phyloP scores from a whole-genome alignment of 1,140 invertebrate genomes.

The Venturia canescens region DNA sequence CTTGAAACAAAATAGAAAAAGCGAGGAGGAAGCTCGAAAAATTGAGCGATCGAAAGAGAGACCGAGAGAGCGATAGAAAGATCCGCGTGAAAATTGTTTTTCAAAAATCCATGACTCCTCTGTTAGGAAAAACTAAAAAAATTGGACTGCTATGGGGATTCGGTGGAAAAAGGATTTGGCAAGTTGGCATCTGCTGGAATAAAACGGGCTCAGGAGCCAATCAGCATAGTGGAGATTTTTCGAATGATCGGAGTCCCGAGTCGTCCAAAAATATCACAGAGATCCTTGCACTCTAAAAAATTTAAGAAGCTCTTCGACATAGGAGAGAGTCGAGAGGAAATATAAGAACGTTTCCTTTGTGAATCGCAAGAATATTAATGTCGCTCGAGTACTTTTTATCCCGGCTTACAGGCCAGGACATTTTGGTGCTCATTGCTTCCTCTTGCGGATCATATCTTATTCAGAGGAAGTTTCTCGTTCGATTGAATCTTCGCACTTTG shows the following conservation, averaged over 20 bases:
- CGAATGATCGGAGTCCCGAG: neutral
- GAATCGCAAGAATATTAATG: conserved; percentile 57
- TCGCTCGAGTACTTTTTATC: conserved; percentile 57
- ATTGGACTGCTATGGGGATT: too few species aligned
- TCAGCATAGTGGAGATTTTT: neutral
- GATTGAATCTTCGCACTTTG: too few species aligned
- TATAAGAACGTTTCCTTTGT: conserved; percentile 46
- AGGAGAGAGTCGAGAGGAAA: neutral
- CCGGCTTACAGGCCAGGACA: conserved; percentile 56
- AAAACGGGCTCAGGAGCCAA: neutral
- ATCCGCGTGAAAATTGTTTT: too few species aligned
- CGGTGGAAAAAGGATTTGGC: too few species aligned
- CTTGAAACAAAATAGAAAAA: neutral
- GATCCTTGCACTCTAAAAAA: conserved; percentile 19
- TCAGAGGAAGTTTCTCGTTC: too few species aligned
- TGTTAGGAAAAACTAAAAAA: too few species aligned
- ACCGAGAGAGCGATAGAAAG: neutral
- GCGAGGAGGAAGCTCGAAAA: neutral
- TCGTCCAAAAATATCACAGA: neutral
- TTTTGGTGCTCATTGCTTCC: too few species aligned
- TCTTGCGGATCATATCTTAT: too few species aligned
- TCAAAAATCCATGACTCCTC: too few species aligned
- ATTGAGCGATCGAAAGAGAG: neutral
- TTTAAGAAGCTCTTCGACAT: neutral
- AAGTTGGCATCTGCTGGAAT: neutral